Evolutionary conservation across 2,888 invertebrate species (phyloP).

Genomic region (Hypolimnas misippus): DNA sequence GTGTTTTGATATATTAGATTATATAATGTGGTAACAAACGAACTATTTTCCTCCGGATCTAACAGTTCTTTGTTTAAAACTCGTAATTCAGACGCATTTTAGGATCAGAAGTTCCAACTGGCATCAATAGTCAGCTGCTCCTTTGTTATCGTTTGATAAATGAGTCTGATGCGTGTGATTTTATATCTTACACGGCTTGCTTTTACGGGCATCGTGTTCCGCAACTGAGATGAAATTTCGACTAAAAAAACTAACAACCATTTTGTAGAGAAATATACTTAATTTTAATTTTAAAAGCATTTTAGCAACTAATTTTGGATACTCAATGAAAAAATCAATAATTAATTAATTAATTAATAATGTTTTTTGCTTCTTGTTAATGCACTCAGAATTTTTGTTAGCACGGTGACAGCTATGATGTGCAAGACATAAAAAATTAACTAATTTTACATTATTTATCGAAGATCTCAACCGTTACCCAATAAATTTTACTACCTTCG

Average conservation of each 20-base stretch:
- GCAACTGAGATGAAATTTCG: background rate
- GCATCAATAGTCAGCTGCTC: conserved; percentile 56
- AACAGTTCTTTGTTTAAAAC: background rate
- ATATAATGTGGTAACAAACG: too few species aligned
- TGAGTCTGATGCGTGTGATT: conserved; percentile 65
- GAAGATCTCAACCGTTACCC: conserved; percentile 65
- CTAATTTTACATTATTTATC: conserved; percentile 38
- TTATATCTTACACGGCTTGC: conserved; percentile 55
- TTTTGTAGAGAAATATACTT: too few species aligned
- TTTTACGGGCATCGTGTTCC: conserved; percentile 32
- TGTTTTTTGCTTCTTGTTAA: too few species aligned
- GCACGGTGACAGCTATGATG: conserved; percentile 7
- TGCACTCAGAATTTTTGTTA: too few species aligned
- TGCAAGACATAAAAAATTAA: too few species aligned
- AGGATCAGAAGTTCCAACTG: background rate
- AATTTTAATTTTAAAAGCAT: too few species aligned
- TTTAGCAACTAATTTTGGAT: too few species aligned
- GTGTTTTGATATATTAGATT: too few species aligned
- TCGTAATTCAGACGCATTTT: background rate
- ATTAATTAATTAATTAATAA: too few species aligned
- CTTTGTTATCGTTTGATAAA: conserved; percentile 69
- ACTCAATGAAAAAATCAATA: too few species aligned
- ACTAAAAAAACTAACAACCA: background rate
- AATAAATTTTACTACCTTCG: conserved; percentile 73
- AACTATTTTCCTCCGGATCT: too few species aligned